phyloP scores from a whole-genome alignment of 2,888 invertebrate species.

The Apoda limacodes region DNA sequence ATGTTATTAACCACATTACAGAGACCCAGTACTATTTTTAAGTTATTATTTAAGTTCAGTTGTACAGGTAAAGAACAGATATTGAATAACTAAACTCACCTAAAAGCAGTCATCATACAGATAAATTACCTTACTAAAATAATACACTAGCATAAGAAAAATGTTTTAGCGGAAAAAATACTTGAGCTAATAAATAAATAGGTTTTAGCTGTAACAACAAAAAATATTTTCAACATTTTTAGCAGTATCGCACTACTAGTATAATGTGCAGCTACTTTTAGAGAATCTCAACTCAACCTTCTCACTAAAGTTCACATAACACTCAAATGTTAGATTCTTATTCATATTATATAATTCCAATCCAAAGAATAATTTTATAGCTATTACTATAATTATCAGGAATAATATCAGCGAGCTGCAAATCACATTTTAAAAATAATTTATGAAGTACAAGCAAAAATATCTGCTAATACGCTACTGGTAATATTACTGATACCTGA shows the following conservation, averaged over 20 bases:
- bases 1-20: conserved; percentile 50
- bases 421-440: too few species aligned
- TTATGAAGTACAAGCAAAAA: conserved; percentile 44
- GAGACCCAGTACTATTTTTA: conserved; percentile 41
- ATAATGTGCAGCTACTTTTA: conserved; percentile 64
- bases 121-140: conserved; percentile 24
- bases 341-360: conserved; percentile 31
- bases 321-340: conserved; percentile 35
- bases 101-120: conserved; percentile 26
- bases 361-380: conserved; percentile 25
- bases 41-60: conserved; percentile 51
- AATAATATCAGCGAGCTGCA: conserved; percentile 43
- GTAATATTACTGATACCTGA: conserved; percentile 58
- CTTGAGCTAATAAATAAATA: too few species aligned
- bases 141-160: conserved; percentile 20
- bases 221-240: conserved; percentile 32
- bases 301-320: conserved; percentile 60
- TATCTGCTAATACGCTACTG: conserved; percentile 61
- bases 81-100: conserved; percentile 42
- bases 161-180: conserved; percentile 14
- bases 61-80: conserved; percentile 59
- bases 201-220: too few species aligned
- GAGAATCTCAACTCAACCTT: conserved; percentile 62
- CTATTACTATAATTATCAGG: conserved; percentile 35
- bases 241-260: conserved; percentile 55